A percentile compares a stretch with the other conserved stretches of the same genome.
Evolutionary conservation across 2,113 vertebrate genomes (phyloP).

Genomic region (Delphinapterus leucas): DNA sequence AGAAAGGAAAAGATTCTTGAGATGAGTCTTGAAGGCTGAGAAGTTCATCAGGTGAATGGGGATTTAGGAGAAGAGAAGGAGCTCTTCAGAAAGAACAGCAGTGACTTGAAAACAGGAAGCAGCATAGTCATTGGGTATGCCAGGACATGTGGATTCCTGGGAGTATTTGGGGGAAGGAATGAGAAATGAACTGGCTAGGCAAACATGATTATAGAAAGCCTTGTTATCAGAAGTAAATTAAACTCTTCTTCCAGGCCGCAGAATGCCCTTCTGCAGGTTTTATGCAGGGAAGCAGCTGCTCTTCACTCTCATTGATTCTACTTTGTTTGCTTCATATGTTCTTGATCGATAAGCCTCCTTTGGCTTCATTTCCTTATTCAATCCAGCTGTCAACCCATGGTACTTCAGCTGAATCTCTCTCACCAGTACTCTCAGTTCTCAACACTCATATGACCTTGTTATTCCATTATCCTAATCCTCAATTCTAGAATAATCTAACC

Average conservation of each 20-base stretch:
- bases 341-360: neutral
- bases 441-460: neutral
- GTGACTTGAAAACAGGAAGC: neutral
- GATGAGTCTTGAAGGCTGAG: neutral
- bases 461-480: neutral
- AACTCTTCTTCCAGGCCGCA: neutral
- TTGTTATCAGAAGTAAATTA: neutral
- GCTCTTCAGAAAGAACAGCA: neutral
- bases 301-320: neutral
- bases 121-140: neutral
- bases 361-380: conserved; percentile 7
- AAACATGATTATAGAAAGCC: neutral
- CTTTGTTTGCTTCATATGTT: neutral
- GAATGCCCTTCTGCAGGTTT: neutral
- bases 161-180: neutral
- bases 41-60: neutral
- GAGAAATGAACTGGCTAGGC: neutral
- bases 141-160: neutral
- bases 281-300: neutral
- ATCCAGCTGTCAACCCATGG: neutral
- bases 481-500: neutral
- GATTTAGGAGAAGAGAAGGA: neutral
- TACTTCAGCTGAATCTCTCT: neutral
- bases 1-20: neutral
- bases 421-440: neutral